These are phyloP conservation scores for Plebejus argus DNA, from an alignment of 2,888 invertebrate species.

Conservation along the genomic window DNA sequence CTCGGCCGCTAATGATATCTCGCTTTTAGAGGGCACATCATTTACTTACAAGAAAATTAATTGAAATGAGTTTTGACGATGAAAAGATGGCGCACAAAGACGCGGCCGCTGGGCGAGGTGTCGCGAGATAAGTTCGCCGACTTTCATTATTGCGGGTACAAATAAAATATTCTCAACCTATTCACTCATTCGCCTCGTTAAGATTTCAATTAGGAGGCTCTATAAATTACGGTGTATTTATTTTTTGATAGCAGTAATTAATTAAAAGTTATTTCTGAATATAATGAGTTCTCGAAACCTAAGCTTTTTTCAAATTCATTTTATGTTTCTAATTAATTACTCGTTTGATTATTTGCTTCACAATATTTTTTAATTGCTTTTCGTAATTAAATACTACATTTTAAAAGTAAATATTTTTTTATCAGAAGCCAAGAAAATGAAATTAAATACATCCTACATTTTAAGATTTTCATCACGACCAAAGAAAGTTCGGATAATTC, in stretches of 20 bases:
- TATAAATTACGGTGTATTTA: slow-evolving; percentile 47
- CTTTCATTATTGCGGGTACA: slow-evolving; percentile 77
- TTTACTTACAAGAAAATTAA: slow-evolving; percentile 80
- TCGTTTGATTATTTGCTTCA: not conserved
- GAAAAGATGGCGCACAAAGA: slow-evolving; percentile 77
- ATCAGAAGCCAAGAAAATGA: not conserved
- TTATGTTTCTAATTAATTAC: slow-evolving; percentile 20
- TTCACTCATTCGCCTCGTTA: slow-evolving; percentile 62
- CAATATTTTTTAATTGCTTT: not conserved
- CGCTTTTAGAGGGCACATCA: slow-evolving; percentile 77
- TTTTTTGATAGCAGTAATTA: slow-evolving; percentile 35
- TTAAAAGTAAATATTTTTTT: not conserved
- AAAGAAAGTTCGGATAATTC: no score
- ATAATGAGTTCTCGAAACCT: slow-evolving; percentile 17
- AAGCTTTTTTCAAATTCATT: slow-evolving; percentile 2
- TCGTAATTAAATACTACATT: not conserved
- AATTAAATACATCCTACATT: no score
- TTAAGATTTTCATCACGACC: no score
- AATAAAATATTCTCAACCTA: slow-evolving; percentile 61
- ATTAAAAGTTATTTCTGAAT: slow-evolving; percentile 32
- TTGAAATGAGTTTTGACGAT: slow-evolving; percentile 80
- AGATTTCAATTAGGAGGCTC: slow-evolving; percentile 62
- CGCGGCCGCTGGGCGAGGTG: slow-evolving; percentile 74
- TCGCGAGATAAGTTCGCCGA: slow-evolving; percentile 78
- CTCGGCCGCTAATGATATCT: slow-evolving; percentile 75